A percentile compares a stretch with the other conserved stretches of the same genome.
Evolutionary conservation across 2,888 invertebrate species (phyloP).

Genomic region (Resseliella maxima): DNA sequence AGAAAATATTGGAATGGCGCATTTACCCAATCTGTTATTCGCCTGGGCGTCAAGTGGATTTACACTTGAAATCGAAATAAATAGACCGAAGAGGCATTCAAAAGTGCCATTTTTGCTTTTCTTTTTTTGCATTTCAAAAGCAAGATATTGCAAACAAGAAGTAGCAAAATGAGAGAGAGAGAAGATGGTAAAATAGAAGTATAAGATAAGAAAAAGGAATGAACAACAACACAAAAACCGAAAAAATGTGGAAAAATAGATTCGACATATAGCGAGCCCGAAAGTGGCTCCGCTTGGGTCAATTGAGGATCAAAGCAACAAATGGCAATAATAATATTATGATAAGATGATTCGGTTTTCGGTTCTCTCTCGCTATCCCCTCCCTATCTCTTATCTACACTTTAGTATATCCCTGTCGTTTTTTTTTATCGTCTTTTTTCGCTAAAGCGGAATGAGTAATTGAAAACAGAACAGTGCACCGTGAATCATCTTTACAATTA

Average conservation of each 20-base stretch:
- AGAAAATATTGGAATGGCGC: neutral
- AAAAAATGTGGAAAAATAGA: no score
- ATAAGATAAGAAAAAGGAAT: no score
- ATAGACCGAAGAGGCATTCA: neutral
- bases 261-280: no score
- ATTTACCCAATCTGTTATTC: slow-evolving; percentile 25
- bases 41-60: slow-evolving; percentile 44
- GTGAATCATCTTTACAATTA: no score
- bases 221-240: no score
- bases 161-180: neutral
- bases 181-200: no score
- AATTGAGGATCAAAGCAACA: slow-evolving; percentile 28
- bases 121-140: slow-evolving; percentile 5
- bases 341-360: neutral
- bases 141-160: neutral
- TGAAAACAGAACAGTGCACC: no score
- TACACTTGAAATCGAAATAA: slow-evolving; percentile 49
- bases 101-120: slow-evolving; percentile 14
- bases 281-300: neutral
- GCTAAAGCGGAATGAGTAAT: no score
- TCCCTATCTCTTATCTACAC: no score
- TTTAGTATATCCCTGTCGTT: no score
- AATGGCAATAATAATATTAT: slow-evolving; percentile 12
- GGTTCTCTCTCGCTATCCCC: neutral
- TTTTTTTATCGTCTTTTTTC: no score